phyloP scores from a whole-genome alignment of 1,140 invertebrate genomes.

The Bacillus rossius region DNA sequence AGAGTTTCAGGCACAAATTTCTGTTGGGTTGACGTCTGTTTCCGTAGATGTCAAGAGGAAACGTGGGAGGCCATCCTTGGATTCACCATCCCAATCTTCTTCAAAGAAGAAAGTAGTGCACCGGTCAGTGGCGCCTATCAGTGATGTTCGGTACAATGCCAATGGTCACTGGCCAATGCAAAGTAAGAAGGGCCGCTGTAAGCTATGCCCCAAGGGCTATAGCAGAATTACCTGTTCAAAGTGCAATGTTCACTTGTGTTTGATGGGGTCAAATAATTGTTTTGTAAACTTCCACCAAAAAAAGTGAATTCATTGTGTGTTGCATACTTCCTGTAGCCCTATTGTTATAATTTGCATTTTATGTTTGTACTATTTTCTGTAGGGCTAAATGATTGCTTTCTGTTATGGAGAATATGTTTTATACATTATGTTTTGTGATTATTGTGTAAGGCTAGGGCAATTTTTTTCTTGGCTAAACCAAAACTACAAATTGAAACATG shows the following conservation, averaged over 20 bases:
- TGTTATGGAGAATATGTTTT: too few relatives aligned
- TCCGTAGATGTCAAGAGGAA: neutral
- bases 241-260: neutral
- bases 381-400: too few relatives aligned
- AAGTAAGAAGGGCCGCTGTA: constrained; percentile 28
- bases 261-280: neutral
- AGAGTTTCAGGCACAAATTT: constrained; percentile 28
- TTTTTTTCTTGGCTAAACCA: too few relatives aligned
- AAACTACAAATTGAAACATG: too few relatives aligned
- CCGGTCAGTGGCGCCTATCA: neutral
- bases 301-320: neutral
- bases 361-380: too few relatives aligned
- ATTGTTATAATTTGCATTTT: too few relatives aligned
- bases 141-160: neutral
- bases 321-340: too few relatives aligned
- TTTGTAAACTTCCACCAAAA: neutral
- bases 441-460: too few relatives aligned
- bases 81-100: neutral
- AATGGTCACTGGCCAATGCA: constrained; percentile 7
- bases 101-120: neutral
- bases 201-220: constrained; percentile 12
- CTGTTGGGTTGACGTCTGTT: neutral
- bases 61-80: neutral
- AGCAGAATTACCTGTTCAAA: neutral
- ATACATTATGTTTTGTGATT: too few relatives aligned